phyloP scores from a whole-genome alignment of 2,888 invertebrate genomes.

The Cryptosula pallasiana region DNA sequence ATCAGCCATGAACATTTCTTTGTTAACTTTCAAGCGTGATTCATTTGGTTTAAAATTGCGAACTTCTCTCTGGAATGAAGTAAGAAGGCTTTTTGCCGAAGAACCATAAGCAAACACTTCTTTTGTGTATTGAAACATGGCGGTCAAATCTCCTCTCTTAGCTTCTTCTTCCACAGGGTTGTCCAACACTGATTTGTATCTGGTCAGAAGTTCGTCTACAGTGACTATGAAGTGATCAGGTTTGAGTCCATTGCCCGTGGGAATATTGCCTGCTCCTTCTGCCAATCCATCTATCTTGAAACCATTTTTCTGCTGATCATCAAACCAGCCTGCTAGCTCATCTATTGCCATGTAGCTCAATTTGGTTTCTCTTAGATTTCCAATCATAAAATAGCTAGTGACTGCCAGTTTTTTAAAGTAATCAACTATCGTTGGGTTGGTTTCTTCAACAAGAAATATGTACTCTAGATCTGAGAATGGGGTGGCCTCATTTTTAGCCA shows the following conservation, averaged over 20 bases:
- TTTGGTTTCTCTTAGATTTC: neutral
- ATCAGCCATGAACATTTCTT: neutral
- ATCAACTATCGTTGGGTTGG: neutral
- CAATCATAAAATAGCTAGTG: neutral
- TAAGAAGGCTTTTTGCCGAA: neutral
- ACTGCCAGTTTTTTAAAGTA: neutral
- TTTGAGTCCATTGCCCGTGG: neutral
- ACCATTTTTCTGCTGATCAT: too few species aligned
- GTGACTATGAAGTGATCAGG: neutral
- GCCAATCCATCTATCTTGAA: neutral
- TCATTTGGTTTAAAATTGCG: too few species aligned
- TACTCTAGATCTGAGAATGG: conserved; percentile 11
- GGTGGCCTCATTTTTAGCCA: neutral
- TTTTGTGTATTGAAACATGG: neutral
- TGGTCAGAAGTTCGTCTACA: neutral
- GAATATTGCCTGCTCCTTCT: neutral
- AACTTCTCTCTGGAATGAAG: too few species aligned
- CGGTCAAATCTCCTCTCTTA: neutral
- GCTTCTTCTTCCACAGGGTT: neutral
- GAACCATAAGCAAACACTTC: neutral
- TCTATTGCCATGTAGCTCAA: neutral
- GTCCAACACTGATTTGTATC: neutral
- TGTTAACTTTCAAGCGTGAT: neutral
- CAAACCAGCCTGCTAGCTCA: conserved; percentile 1
- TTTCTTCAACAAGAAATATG: neutral